Conservation (phyloP, 1,140 invertebrate species). For the Periplaneta americana region DNA sequence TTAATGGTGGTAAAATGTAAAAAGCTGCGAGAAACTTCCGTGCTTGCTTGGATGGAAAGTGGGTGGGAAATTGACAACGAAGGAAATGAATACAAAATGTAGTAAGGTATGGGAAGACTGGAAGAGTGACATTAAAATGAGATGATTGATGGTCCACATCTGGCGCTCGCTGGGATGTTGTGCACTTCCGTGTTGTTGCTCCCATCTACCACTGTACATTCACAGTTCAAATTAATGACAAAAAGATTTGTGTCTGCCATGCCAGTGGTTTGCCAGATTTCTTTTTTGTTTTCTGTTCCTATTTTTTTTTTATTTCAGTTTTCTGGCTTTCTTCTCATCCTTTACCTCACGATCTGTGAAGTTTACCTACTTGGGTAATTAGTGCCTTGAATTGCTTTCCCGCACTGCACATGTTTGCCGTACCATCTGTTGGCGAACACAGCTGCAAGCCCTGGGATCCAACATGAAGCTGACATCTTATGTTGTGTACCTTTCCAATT, state of each 20-base stretch:
- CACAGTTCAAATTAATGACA: conserved; percentile 2
- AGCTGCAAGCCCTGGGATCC: not conserved
- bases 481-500: conserved; percentile 9
- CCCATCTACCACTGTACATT: not conserved
- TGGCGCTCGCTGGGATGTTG: not conserved
- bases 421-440: conserved; percentile 8
- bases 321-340: not conserved
- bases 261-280: not conserved
- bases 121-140: conserved; percentile 14
- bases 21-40: not conserved
- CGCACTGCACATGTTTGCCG: not conserved
- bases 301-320: not conserved
- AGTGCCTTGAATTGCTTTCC: not conserved
- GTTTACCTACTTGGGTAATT: not conserved
- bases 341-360: not conserved
- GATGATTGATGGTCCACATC: conserved; percentile 15
- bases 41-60: not conserved
- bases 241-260: conserved; percentile 8
- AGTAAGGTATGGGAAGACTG: not conserved
- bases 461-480: not conserved
- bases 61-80: not conserved
- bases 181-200: conserved; percentile 4
- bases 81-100: not conserved
- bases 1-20: not conserved
- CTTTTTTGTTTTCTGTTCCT: not conserved